Conservation (phyloP, 1,140 invertebrate species). For the Drosophila athabasca region DNA sequence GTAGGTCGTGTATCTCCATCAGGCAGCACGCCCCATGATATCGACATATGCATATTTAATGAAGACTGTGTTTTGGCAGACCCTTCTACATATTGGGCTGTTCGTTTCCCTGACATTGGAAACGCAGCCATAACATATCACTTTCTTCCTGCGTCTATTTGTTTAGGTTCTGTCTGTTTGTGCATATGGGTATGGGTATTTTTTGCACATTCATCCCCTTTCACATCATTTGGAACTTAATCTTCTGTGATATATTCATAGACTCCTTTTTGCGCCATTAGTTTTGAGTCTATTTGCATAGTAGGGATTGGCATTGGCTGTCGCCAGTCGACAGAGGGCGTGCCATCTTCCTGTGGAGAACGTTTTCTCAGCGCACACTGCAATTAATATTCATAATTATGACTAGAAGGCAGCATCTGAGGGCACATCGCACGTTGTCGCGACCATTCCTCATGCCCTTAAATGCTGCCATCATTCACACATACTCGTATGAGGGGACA, state of each 20-base stretch:
- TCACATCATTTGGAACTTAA: constrained; percentile 74
- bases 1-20: neutral
- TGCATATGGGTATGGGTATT: neutral
- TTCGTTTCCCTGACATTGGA: constrained; percentile 4
- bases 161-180: constrained; percentile 50
- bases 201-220: constrained; percentile 64
- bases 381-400: constrained; percentile 79
- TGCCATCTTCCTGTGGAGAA: constrained; percentile 4
- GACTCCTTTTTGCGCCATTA: constrained; percentile 74
- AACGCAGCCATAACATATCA: constrained; percentile 9
- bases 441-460: constrained; percentile 39
- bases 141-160: constrained; percentile 51
- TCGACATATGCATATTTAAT: constrained; percentile 59
- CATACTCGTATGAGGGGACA: constrained; percentile 23
- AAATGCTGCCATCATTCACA: constrained; percentile 57
- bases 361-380: constrained; percentile 26
- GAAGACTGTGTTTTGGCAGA: constrained; percentile 15
- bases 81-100: neutral
- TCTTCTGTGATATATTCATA: constrained; percentile 79
- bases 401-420: constrained; percentile 7
- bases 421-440: constrained; percentile 18
- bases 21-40: constrained; percentile 16
- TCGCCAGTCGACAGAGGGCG: constrained; percentile 14
- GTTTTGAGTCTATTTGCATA: constrained; percentile 73
- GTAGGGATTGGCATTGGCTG: constrained; percentile 24